Percentiles rank a stretch among this genome's conserved stretches.
Conservation (phyloP, 2,888 invertebrate species). For the Agrotis ipsilon region DNA sequence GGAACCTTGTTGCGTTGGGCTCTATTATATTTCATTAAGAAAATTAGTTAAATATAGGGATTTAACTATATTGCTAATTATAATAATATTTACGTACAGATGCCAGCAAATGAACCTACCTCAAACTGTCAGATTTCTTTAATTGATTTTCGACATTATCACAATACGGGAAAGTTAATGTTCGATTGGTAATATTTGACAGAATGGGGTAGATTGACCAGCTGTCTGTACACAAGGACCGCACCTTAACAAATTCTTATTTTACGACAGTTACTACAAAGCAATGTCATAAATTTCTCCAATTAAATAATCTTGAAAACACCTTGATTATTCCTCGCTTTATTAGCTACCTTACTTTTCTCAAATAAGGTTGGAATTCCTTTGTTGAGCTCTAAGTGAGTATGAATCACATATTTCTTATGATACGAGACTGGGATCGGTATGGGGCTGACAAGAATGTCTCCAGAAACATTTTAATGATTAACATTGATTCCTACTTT, state of each 20-base stretch:
- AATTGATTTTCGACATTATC: too few species aligned
- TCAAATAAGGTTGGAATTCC: conserved; percentile 32
- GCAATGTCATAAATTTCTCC: conserved; percentile 69
- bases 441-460: conserved; percentile 54
- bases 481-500: conserved; percentile 53
- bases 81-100: too few species aligned
- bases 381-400: neutral
- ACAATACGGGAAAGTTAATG: too few species aligned
- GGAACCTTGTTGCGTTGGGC: too few species aligned
- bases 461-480: conserved; percentile 70
- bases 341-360: neutral
- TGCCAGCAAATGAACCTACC: too few species aligned
- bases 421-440: conserved; percentile 53
- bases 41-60: too few species aligned
- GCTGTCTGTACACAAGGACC: too few species aligned
- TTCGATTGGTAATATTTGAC: too few species aligned
- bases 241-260: conserved; percentile 64
- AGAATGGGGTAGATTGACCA: too few species aligned
- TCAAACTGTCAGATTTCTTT: too few species aligned
- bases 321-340: conserved; percentile 1
- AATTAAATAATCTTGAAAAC: conserved; percentile 53
- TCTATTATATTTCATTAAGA: too few species aligned
- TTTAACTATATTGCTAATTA: too few species aligned
- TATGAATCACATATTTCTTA: conserved; percentile 54
- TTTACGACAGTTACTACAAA: conserved; percentile 62